Evolutionary conservation across 2,888 invertebrate genomes (phyloP).

Genomic region (Chloromyia formosa): DNA sequence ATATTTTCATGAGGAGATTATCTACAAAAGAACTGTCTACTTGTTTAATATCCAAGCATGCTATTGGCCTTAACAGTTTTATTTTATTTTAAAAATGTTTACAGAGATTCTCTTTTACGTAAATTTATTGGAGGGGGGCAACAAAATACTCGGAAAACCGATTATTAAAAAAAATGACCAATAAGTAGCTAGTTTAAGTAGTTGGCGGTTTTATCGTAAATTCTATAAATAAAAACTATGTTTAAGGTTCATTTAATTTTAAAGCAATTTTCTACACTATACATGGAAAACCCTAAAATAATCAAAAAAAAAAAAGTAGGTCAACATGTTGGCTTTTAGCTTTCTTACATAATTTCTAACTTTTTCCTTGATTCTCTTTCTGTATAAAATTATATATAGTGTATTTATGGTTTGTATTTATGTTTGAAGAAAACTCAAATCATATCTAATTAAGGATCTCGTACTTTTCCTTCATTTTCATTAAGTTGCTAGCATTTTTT

Average conservation of each 20-base stretch:
- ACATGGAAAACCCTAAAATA: background rate
- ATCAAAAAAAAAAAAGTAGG: background rate
- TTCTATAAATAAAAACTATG: background rate
- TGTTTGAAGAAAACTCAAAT: constrained; percentile 34
- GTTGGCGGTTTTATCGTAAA: background rate
- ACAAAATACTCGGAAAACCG: too few species aligned
- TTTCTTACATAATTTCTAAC: constrained; percentile 8
- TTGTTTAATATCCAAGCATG: too few species aligned
- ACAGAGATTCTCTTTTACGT: too few species aligned
- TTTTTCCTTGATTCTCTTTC: background rate
- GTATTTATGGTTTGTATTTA: background rate
- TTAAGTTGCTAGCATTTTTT: constrained; percentile 12
- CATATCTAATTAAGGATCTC: constrained; percentile 28
- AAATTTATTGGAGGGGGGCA: too few species aligned
- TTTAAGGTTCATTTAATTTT: background rate
- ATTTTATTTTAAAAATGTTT: too few species aligned
- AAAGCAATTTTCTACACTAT: background rate
- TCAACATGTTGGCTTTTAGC: constrained; percentile 3
- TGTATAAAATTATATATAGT: constrained; percentile 17
- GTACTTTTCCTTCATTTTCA: background rate
- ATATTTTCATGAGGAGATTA: too few species aligned
- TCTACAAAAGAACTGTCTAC: too few species aligned
- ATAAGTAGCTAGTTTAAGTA: background rate
- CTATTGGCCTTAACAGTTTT: too few species aligned
- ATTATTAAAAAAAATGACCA: too few species aligned